Evolutionary conservation across 2,113 vertebrate genomes (phyloP).

Genomic region (Potamarius usumacintae): DNA sequence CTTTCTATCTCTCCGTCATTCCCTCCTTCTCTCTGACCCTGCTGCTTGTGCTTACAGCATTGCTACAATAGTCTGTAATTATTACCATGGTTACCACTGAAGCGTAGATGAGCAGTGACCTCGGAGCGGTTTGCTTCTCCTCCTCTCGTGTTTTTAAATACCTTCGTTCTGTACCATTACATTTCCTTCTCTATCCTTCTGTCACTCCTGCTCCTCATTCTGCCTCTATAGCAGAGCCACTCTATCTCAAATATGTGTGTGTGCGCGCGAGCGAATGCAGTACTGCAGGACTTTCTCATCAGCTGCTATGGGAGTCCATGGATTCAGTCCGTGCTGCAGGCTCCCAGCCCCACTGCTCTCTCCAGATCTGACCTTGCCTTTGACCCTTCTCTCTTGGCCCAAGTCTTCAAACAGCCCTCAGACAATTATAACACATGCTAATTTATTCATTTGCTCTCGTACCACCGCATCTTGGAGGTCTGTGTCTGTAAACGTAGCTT

Average conservation of each 20-base stretch:
- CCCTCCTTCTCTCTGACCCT: slow-evolving; percentile 16
- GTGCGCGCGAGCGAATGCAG: not conserved
- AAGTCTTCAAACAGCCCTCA: slow-evolving; percentile 8
- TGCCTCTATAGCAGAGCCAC: not conserved
- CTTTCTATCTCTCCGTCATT: not conserved
- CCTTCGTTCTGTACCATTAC: slow-evolving; percentile 24
- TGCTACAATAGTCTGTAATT: slow-evolving; percentile 50
- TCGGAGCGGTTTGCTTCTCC: slow-evolving; percentile 10
- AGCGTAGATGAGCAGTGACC: slow-evolving; percentile 41
- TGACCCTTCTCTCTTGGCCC: slow-evolving; percentile 2
- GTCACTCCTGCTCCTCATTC: not conserved
- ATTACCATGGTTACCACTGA: slow-evolving; percentile 54
- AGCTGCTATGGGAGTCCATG: not conserved
- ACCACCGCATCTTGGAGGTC: not conserved
- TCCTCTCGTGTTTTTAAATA: slow-evolving; percentile 34
- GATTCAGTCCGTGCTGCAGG: slow-evolving; percentile 15
- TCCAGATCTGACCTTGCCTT: slow-evolving; percentile 30
- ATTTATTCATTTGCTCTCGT: slow-evolving; percentile 32
- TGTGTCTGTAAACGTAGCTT: slow-evolving; percentile 12
- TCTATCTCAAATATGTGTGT: not conserved
- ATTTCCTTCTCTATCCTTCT: not conserved
- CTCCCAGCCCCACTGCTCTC: slow-evolving; percentile 17
- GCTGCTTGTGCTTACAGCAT: slow-evolving; percentile 47
- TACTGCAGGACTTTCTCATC: slow-evolving; percentile 12
- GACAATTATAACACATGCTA: slow-evolving; percentile 38